Percentiles rank a stretch among this genome's conserved stretches.
phyloP scores from a whole-genome alignment of 2,888 invertebrate genomes.

The Arctia plantaginis region DNA sequence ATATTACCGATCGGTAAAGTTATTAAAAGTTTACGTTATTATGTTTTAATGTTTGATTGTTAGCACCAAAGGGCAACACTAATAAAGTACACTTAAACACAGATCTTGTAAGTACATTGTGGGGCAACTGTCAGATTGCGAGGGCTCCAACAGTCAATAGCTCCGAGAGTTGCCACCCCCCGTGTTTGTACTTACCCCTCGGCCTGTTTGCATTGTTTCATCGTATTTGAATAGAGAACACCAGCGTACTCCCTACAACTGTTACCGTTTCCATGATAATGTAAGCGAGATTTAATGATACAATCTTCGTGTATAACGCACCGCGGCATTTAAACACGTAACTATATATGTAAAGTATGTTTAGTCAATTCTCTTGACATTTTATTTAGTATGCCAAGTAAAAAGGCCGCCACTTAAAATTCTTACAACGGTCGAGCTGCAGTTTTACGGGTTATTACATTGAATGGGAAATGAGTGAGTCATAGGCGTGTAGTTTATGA shows the following conservation, averaged over 20 bases:
- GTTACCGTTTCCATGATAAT: slow-evolving; percentile 81
- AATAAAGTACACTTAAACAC: slow-evolving; percentile 70
- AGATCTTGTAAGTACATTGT: slow-evolving; percentile 68
- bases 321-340: slow-evolving; percentile 45
- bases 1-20: not conserved
- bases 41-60: slow-evolving; percentile 20
- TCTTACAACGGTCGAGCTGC: slow-evolving; percentile 74
- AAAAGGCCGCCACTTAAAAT: slow-evolving; percentile 76
- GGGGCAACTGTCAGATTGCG: slow-evolving; percentile 70
- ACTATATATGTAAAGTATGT: slow-evolving; percentile 26
- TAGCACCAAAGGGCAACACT: slow-evolving; percentile 45
- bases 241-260: slow-evolving; percentile 70
- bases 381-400: slow-evolving; percentile 68
- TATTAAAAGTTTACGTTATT: slow-evolving; percentile 11
- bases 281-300: slow-evolving; percentile 80
- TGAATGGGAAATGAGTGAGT: slow-evolving; percentile 85
- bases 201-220: slow-evolving; percentile 81
- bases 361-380: slow-evolving; percentile 42
- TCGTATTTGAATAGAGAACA: slow-evolving; percentile 78
- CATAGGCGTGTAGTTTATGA: slow-evolving; percentile 83
- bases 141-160: slow-evolving; percentile 70
- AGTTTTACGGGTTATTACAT: slow-evolving; percentile 83
- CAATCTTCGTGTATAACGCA: slow-evolving; percentile 61
- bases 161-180: slow-evolving; percentile 73
- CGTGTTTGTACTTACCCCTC: slow-evolving; percentile 77